phyloP scores from a whole-genome alignment of 2,797 vertebrate genomes.

The Tarsius wallacei region DNA sequence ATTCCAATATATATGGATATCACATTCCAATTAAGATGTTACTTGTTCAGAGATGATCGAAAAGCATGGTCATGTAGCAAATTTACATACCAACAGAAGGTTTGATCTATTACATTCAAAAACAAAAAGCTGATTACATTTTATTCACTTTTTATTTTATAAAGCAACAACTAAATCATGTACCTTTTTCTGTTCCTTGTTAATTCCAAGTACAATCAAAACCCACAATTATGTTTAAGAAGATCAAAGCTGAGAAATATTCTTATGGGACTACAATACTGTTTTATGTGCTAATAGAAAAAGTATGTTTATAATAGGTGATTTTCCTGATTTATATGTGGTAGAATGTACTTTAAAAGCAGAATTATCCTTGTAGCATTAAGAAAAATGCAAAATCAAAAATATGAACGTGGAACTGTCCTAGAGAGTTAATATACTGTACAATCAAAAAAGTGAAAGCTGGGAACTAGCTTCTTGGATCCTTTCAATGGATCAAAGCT shows the following conservation, averaged over 20 bases:
- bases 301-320: background rate
- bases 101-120: background rate
- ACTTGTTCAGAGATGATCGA: background rate
- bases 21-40: background rate
- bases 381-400: background rate
- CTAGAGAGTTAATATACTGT: background rate
- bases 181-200: background rate
- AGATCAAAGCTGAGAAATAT: background rate
- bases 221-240: background rate
- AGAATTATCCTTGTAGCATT: background rate
- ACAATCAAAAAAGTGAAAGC: background rate
- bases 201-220: background rate
- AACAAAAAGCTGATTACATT: background rate
- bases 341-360: background rate
- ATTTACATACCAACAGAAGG: background rate
- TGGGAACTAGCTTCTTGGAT: background rate
- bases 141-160: background rate
- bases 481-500: background rate
- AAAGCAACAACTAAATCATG: background rate
- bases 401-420: background rate
- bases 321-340: background rate
- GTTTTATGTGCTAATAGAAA: slow-evolving; percentile 3
- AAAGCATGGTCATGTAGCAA: background rate
- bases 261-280: background rate
- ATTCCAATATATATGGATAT: background rate